These are phyloP conservation scores for Drosophila busckii DNA, from an alignment of 1,140 invertebrate species.

Conservation along the genomic window DNA sequence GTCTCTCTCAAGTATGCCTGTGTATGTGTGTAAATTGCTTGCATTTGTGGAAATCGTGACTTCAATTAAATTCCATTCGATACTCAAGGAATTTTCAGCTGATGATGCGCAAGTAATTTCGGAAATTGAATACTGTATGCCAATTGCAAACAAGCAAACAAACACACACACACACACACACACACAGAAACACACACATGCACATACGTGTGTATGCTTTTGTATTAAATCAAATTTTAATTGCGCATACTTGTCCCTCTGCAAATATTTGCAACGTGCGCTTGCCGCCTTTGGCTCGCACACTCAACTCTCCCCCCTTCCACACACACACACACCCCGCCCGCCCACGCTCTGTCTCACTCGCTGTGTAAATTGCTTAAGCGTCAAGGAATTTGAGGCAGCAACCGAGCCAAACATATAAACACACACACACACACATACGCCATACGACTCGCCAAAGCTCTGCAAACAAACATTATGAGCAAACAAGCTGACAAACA, in stretches of 20 bases:
- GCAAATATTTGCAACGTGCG: slow-evolving; percentile 68
- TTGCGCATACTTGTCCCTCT: slow-evolving; percentile 74
- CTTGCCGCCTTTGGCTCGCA: slow-evolving; percentile 64
- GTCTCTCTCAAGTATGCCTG: background rate
- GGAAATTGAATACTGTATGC: slow-evolving; percentile 73
- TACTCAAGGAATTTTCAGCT: slow-evolving; percentile 74
- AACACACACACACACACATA: slow-evolving; percentile 15
- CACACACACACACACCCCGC: background rate
- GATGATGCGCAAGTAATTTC: slow-evolving; percentile 76
- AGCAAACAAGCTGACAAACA: slow-evolving; percentile 49
- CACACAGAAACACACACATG: slow-evolving; percentile 34
- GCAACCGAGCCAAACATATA: slow-evolving; percentile 22
- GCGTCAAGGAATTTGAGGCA: slow-evolving; percentile 70
- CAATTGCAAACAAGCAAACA: slow-evolving; percentile 59
- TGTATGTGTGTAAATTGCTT: slow-evolving; percentile 52
- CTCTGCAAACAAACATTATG: slow-evolving; percentile 63
- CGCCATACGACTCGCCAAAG: slow-evolving; percentile 13
- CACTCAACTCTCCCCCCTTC: slow-evolving; percentile 2
- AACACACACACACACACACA: slow-evolving; percentile 10
- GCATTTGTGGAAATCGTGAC: slow-evolving; percentile 74
- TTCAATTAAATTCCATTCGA: slow-evolving; percentile 78
- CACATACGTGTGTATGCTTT: slow-evolving; percentile 46
- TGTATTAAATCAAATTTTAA: slow-evolving; percentile 77
- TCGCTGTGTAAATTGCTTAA: slow-evolving; percentile 41
- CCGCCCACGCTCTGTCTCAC: background rate